These are phyloP conservation scores for Clunio marinus DNA, from an alignment of 2,888 invertebrate genomes.

Conservation along the genomic window DNA sequence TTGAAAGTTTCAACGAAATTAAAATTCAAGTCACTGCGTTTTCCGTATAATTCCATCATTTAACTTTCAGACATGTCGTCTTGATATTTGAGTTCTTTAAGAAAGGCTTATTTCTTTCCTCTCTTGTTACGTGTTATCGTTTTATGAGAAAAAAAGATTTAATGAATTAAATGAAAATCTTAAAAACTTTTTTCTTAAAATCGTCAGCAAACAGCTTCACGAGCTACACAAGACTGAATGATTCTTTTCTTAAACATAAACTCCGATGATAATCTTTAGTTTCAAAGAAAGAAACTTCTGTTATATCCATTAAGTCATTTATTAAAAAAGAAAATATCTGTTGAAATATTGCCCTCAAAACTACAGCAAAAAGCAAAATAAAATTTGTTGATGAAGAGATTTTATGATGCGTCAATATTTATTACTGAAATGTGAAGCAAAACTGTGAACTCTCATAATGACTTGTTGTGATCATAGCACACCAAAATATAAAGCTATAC, in stretches of 20 bases:
- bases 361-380: neutral
- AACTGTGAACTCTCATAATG: neutral
- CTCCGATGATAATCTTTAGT: neutral
- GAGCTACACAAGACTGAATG: constrained; percentile 4
- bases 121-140: neutral
- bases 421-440: too few species aligned
- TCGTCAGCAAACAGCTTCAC: neutral
- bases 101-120: too few species aligned
- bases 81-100: too few species aligned
- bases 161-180: neutral
- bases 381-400: neutral
- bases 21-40: constrained; percentile 8
- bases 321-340: neutral
- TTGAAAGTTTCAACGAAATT: constrained; percentile 19
- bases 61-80: constrained; percentile 26
- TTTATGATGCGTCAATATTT: neutral
- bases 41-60: constrained; percentile 24
- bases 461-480: neutral
- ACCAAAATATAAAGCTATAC: neutral
- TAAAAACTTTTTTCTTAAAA: neutral
- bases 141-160: constrained; percentile 1
- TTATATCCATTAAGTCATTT: constrained; percentile 36
- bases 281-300: constrained; percentile 28
- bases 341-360: neutral
- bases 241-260: constrained; percentile 17